Evolutionary conservation across 2,888 invertebrate species (phyloP), one percentile per base, ranked within the genome.

Genomic region (Hyles lineata): DNA sequence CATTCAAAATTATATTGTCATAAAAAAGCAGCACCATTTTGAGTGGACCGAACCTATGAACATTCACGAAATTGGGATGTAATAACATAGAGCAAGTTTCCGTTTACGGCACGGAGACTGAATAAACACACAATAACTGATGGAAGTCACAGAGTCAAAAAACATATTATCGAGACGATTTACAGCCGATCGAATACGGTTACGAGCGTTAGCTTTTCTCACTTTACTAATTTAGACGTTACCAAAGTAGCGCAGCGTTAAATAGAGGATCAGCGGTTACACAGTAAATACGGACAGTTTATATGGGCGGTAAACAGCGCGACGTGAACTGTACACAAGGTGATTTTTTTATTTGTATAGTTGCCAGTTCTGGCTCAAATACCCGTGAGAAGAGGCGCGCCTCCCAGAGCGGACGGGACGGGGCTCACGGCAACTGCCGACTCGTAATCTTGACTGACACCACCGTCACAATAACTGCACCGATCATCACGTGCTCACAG

Each of bases 241-340:
- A 89, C 91, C 89, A 92, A 93, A 93, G 92, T 93, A 93, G 94
- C 92, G 84, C 89, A 82, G 84, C 86, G 92, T 92, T 93, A 92
- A 93, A 90, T 89, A 90, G 91, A 87, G 88, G 89, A 92, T 93
- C 91, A 93, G 89, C 89, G 91, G 89, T 86, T 87, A 86, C 89
- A 89, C 87, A 84, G 93, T 92, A 92, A 94, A 93, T 89, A 93
- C 89, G 89, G 87, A 83, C 89, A 89, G 90, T 91, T 92, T 92
- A 91, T 92, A 90, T 89, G 92, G 83, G 89, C 88, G 87, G 92
- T 88, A 92, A 93, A 93, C 92, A 92, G 79, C 84, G 85, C 89
- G 85, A 91, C 92, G 93, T 92, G 93, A 94, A 93, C 92, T 92
- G 94, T 93, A 94, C 93, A 94, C 94, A 94, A 88, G 88, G 85